Base-by-base conservation (phyloP, 2,797 vertebrate species). In the Pygocentrus nattereri region DNA sequence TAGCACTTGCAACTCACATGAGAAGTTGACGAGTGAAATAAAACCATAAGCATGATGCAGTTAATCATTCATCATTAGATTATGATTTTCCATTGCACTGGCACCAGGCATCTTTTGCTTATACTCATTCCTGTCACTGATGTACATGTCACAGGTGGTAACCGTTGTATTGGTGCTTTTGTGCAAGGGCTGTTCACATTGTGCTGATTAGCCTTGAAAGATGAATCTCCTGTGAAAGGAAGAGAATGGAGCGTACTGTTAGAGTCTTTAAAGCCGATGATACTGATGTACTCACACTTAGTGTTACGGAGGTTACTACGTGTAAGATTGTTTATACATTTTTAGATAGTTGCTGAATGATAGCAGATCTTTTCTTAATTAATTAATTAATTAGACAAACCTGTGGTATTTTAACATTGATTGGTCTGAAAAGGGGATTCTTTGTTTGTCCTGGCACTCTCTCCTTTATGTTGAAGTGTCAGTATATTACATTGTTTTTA, bases 201-300 rank as follows among this genome's bases (percentile, higher is more conserved):
- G 68, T 71, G 47, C 30, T 52, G 31, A 21, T 52, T 54, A 71
- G 47, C 69, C 18, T 31, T 71, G 69, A 71, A 49, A 49, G 49
- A 30, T 31, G 69, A 31, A 1, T 49, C 13, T 49, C 15, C 44
- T 70, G 13, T 49, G 44, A 70, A 50, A 27, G 44, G 44, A 25
- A 27, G 13, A 27, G 41, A 50, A 50, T 70, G 5, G 25, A 50
- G 23, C 25, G 68, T 7, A 69, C 12, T 23, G n/a, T 18, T 19
- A 49, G n/a, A 25, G 12, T 41, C 12, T 23, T 61, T 25, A 25
- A 25, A 27, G 23, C 12, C 27, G n/a, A 23, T 11, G 44, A 50
- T 30, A 27, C 47, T 71, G 68, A 50, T 71, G 68, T 16, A 16
- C 64, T 64, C 30, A 34, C 61, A 34, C 27, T 12, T 13, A 23